Percentiles rank a stretch among this genome's conserved stretches.
These are phyloP conservation scores for Busseola fusca DNA, from an alignment of 2,888 invertebrate species.

Conservation along the genomic window DNA sequence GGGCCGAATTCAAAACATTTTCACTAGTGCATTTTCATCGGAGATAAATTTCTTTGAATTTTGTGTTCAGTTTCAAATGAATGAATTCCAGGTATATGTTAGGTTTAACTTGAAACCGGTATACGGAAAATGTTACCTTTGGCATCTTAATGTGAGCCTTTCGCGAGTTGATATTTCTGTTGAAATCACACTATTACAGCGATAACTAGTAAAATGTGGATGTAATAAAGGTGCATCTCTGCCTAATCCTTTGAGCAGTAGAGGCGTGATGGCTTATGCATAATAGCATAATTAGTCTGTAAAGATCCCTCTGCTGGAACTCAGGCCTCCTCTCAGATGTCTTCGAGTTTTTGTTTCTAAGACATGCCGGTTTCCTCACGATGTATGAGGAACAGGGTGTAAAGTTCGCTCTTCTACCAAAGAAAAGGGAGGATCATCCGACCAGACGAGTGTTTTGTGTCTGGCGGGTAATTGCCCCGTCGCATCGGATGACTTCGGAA, in stretches of 20 bases:
- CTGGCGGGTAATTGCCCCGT: too few relatives aligned
- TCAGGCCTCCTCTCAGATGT: too few relatives aligned
- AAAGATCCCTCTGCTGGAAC: too few relatives aligned
- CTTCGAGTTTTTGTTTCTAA: too few relatives aligned
- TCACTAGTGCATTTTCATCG: background rate
- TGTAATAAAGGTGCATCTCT: background rate
- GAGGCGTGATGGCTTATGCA: background rate
- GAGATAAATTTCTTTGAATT: constrained; percentile 17
- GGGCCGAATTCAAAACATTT: background rate
- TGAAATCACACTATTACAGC: background rate
- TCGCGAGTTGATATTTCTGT: background rate
- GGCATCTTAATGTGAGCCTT: background rate
- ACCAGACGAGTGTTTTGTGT: too few relatives aligned
- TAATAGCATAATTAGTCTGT: too few relatives aligned
- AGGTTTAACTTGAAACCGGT: constrained; percentile 1
- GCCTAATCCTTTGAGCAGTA: background rate
- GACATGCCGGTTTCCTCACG: too few relatives aligned
- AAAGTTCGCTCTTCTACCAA: too few relatives aligned
- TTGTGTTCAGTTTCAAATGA: constrained; percentile 4
- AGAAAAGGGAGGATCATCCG: too few relatives aligned
- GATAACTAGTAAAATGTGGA: background rate
- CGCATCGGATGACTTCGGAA: too few relatives aligned
- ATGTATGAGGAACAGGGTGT: too few relatives aligned
- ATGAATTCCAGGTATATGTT: constrained; percentile 1
- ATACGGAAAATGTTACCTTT: background rate